phyloP scores from a whole-genome alignment of 2,797 vertebrate species.

The Novumbra hubbsi region DNA sequence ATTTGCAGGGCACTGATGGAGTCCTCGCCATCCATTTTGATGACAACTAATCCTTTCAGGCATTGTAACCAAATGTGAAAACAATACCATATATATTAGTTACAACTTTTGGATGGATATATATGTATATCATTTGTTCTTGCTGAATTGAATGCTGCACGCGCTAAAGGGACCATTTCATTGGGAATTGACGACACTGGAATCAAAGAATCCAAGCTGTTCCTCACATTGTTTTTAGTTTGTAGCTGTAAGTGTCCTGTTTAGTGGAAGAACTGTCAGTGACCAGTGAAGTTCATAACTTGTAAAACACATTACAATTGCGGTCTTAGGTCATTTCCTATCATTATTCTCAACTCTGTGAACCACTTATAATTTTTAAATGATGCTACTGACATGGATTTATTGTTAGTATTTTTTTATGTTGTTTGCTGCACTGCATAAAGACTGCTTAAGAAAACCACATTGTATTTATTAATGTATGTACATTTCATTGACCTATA shows the following conservation, averaged over 20 bases:
- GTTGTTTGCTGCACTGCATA: background rate
- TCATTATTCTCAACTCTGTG: background rate
- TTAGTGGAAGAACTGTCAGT: too few relatives aligned
- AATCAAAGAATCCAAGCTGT: too few relatives aligned
- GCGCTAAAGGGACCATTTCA: slow-evolving; percentile 15
- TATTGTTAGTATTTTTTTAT: background rate
- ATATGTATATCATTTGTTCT: background rate
- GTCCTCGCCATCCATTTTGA: background rate
- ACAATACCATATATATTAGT: background rate
- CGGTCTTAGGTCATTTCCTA: background rate
- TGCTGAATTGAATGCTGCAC: background rate
- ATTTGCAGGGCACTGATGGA: slow-evolving; percentile 2
- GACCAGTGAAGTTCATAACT: background rate
- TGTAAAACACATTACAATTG: background rate
- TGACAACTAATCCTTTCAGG: background rate
- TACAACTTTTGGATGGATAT: too few relatives aligned
- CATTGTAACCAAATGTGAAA: background rate
- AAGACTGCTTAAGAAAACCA: background rate
- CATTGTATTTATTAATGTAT: too few relatives aligned
- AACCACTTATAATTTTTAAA: background rate
- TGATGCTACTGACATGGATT: background rate
- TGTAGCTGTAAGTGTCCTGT: too few relatives aligned
- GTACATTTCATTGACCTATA: too few relatives aligned
- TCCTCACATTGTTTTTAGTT: too few relatives aligned
- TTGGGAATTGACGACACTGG: background rate